A percentile compares a stretch with the other conserved stretches of the same genome.
Conservation (phyloP, 2,888 invertebrate species). For the Dromius quadrimaculatus region DNA sequence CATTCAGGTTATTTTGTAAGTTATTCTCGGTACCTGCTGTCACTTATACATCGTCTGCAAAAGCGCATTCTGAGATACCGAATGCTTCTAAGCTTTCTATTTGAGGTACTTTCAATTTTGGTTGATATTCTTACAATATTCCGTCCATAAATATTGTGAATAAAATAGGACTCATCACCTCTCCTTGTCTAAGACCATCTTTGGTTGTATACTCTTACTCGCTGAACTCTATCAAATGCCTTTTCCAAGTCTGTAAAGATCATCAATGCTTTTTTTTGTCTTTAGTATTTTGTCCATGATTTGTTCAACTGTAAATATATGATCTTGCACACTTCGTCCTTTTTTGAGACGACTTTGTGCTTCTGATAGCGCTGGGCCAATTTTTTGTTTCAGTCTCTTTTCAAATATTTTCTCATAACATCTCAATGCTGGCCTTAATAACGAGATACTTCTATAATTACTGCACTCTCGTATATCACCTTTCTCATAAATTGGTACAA, state of each 20-base stretch:
- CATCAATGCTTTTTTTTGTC: not conserved
- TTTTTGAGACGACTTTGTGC: not conserved
- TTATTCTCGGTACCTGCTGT: not conserved
- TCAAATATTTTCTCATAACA: not conserved
- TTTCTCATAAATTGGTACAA: too few species aligned
- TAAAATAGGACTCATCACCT: not conserved
- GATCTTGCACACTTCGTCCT: not conserved
- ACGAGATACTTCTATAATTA: not conserved
- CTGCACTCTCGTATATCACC: not conserved
- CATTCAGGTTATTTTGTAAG: too few species aligned
- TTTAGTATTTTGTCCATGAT: too few species aligned
- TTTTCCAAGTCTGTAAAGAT: not conserved
- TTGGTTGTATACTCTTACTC: not conserved
- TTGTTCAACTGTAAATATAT: too few species aligned
- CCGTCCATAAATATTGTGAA: too few species aligned
- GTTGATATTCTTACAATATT: too few species aligned
- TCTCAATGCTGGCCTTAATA: not conserved
- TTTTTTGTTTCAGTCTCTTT: not conserved
- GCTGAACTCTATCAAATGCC: too few species aligned
- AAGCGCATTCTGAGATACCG: too few species aligned
- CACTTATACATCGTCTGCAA: not conserved
- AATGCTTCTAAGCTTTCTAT: too few species aligned
- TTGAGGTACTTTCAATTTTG: too few species aligned
- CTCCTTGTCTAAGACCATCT: not conserved
- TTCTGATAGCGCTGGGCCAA: not conserved